Percentiles rank a stretch among this genome's conserved stretches.
phyloP scores from a whole-genome alignment of 2,797 vertebrate genomes.

The Channa striata region DNA sequence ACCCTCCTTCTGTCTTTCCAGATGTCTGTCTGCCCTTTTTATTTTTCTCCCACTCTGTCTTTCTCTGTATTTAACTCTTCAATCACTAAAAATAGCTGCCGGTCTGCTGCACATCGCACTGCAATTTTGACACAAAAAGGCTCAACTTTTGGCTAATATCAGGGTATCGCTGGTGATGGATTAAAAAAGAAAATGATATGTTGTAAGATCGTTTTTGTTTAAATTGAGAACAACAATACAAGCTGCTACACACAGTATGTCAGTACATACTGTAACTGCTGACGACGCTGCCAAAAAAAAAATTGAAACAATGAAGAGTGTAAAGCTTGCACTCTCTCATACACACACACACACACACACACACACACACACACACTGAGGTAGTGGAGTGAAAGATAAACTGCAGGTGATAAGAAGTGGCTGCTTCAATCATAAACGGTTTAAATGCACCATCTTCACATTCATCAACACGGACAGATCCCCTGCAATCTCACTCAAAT shows the following conservation, averaged over 20 bases:
- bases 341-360: conserved; percentile 13
- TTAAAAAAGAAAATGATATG: background rate
- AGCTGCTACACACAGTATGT: background rate
- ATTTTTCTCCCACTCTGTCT: conserved; percentile 47
- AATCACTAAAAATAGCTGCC: conserved; percentile 28
- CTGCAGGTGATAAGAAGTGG: conserved; percentile 39
- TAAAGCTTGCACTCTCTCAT: background rate
- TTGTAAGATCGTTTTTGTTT: background rate
- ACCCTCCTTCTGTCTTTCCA: conserved; percentile 70
- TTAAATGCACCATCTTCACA: conserved; percentile 49
- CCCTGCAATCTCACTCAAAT: conserved; percentile 39
- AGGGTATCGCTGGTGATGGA: background rate
- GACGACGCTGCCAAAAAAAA: background rate
- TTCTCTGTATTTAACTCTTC: conserved; percentile 40
- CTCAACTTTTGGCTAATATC: conserved; percentile 4
- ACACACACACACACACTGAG: conserved; percentile 5
- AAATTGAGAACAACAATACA: background rate
- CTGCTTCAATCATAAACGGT: conserved; percentile 41
- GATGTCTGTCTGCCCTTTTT: conserved; percentile 68
- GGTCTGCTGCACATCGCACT: conserved; percentile 3
- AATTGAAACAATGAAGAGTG: background rate
- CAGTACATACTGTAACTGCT: background rate
- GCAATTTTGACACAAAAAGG: conserved; percentile 20
- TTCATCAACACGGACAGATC: conserved; percentile 39
- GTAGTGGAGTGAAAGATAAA: conserved; percentile 34